Base-by-base conservation (phyloP, 2,113 vertebrate genomes). In the Lamprologus callipterus region DNA sequence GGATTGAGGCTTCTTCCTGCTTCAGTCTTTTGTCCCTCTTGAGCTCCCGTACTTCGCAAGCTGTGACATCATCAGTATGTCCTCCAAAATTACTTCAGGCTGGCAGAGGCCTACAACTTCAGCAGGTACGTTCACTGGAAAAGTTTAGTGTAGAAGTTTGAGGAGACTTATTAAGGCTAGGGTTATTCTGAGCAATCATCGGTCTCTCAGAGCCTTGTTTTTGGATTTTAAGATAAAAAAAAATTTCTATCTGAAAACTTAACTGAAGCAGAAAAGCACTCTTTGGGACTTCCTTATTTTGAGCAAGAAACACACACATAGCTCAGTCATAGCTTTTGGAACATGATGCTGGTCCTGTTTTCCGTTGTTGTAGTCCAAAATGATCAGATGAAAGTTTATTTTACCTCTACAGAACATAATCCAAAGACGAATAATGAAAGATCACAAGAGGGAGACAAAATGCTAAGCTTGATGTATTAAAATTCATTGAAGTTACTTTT, bases 241-340 rank as follows among this genome's bases (percentile, higher is more conserved):
- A 68, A 37, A 53, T 90, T 89, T 80, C 8, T 63, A 6, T 31
- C 3, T 16, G n/a, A 17, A 12, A 87, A 40, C 33, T 86, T 17
- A 84, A 9, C 35, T 65, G 23, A 40, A 47, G 63, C 57, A 82
- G 40, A 81, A 73, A 80, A 28, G 35, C 5, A 21, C 7, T 83
- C 37, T 55, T 57, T 75, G 9, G 33, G 13, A 95, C 95, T 95
- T 96, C 95, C 94, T 92, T 87, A 5, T 94, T 92, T 12, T 84
- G 78, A 94, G 63, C 53, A 85, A 49, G 26, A 70, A 63, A 42
- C 80, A 84, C 13, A 53, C 53, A 21, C 21, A 47, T 28, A 58
- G 33, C 23, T 19, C 16, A 13, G 10, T 40, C 26, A 70, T 85
- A 55, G 53, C 21, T 49, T 8, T 12, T 19, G 11, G 21, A 60